Evolutionary conservation across 2,888 invertebrate species (phyloP), one percentile per base, ranked within the genome.

Genomic region (Zaprionus lineosus): DNA sequence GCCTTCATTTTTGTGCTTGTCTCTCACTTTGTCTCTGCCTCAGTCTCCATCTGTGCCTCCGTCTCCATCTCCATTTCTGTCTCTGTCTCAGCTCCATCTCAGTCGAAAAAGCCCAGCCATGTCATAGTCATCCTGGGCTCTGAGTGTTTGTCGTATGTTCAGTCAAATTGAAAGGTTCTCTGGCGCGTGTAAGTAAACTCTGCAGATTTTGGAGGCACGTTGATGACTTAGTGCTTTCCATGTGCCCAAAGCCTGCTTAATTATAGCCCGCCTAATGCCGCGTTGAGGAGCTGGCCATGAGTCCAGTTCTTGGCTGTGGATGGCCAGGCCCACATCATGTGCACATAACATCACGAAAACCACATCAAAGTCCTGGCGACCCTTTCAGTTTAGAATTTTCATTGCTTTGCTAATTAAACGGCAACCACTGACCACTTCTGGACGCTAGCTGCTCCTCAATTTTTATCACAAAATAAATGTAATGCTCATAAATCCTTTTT

Each of bases 341-440:
- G 24, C 8, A 4, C 2, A n/a, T 3, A 24, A 24, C 39, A 24
- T 43, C 47, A 53, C 39, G 51, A 37, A 62, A 72, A 48, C 85
- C 85, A 85, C 85, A 83, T 85, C 84, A 78, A 77, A 77, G 76
- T 48, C 40, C 36, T 31, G 3, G 29, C 15, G 55, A 64, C 53
- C 57, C 50, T 58, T 64, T 60, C 28, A 16, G 15, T 40, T 58
- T 29, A 34, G 34, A 29, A 19, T 40, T 52, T 52, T 56, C 56
- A 21, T 56, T 55, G 48, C 29, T 34, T n/a, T 65, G 76, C 83
- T 72, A 78, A 78, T 85, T 78, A 84, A 78, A 85, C 62, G 57
- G 56, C 69, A 59, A 61, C 66, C 71, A 57, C 72, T 61, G 41
- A 55, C 52, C 48, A 61, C 43, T 65, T 70, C 60, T 60, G 37